These are phyloP conservation scores for Trematocara nigrifrons DNA, from an alignment of 2,113 vertebrate genomes.

Conservation along the genomic window DNA sequence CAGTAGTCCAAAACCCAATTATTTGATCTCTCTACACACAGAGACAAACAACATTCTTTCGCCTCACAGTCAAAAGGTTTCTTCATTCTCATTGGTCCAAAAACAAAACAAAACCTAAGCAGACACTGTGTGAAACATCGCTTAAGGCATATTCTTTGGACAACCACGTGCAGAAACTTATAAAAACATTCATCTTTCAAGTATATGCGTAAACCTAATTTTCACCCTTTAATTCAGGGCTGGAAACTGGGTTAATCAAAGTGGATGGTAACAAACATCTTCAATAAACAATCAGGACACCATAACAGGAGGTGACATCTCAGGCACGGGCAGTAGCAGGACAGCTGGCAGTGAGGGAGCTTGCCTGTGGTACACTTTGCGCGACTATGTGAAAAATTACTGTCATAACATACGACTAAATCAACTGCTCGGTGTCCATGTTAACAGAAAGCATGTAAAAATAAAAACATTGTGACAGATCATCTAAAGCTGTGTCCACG, in stretches of 20 bases:
- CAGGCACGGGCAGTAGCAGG: background rate
- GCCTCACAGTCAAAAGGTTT: constrained; percentile 24
- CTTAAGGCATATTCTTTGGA: constrained; percentile 66
- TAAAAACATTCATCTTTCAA: constrained; percentile 54
- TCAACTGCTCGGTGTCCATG: background rate
- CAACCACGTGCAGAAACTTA: constrained; percentile 64
- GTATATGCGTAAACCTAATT: constrained; percentile 31
- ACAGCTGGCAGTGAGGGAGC: constrained; percentile 23
- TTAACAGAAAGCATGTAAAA: background rate
- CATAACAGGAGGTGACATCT: background rate
- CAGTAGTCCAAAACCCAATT: constrained; percentile 54
- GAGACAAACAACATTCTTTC: constrained; percentile 4
- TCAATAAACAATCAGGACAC: background rate
- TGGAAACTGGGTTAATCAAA: background rate
- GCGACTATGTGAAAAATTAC: background rate
- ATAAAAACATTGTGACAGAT: background rate
- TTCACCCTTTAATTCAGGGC: background rate
- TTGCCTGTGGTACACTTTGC: background rate
- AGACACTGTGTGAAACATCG: constrained; percentile 33
- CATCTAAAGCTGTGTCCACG: background rate
- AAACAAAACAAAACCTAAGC: constrained; percentile 6
- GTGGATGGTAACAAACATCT: background rate
- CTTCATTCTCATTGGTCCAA: constrained; percentile 53
- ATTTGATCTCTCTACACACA: constrained; percentile 7
- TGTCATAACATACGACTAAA: background rate